These are phyloP conservation scores for Melanotus villosus DNA, from an alignment of 2,888 invertebrate species.

Conservation along the genomic window DNA sequence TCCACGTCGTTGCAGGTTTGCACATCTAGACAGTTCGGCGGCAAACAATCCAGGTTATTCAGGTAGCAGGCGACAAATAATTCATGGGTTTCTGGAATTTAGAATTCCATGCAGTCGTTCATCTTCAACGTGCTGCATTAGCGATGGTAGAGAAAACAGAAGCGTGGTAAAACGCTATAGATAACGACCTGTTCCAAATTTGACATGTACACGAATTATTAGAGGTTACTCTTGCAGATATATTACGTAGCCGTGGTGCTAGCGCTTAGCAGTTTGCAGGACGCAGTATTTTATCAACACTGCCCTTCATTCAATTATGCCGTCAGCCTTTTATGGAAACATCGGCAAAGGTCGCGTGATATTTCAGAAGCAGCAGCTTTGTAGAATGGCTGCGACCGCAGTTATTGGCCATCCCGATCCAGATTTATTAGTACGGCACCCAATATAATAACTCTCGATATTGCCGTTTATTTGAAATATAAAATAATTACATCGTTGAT, in stretches of 20 bases:
- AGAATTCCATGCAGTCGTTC: constrained; percentile 52
- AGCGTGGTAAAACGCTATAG: constrained; percentile 50
- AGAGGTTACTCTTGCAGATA: constrained; percentile 43
- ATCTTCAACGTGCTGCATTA: constrained; percentile 49
- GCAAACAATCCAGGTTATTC: constrained; percentile 47
- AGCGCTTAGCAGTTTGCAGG: constrained; percentile 32
- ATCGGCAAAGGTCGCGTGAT: constrained; percentile 53
- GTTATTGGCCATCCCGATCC: constrained; percentile 57
- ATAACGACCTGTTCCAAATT: constrained; percentile 53
- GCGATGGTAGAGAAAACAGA: constrained; percentile 31
- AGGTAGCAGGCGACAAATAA: constrained; percentile 50
- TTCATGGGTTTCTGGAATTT: constrained; percentile 51
- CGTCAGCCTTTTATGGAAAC: constrained; percentile 53
- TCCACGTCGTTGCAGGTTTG: constrained; percentile 28
- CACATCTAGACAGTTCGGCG: constrained; percentile 42
- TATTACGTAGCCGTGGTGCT: constrained; percentile 32
- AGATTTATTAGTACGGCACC: constrained; percentile 59
- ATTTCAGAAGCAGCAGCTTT: constrained; percentile 55
- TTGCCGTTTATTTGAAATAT: constrained; percentile 56
- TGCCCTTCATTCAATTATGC: constrained; percentile 53
- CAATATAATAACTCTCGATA: constrained; percentile 56
- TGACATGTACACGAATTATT: constrained; percentile 50
- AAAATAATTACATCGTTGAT: constrained; percentile 51
- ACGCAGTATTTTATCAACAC: constrained; percentile 37
- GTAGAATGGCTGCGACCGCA: constrained; percentile 54